phyloP scores from a whole-genome alignment of 2,113 vertebrate species.

The Myotis yumanensis region DNA sequence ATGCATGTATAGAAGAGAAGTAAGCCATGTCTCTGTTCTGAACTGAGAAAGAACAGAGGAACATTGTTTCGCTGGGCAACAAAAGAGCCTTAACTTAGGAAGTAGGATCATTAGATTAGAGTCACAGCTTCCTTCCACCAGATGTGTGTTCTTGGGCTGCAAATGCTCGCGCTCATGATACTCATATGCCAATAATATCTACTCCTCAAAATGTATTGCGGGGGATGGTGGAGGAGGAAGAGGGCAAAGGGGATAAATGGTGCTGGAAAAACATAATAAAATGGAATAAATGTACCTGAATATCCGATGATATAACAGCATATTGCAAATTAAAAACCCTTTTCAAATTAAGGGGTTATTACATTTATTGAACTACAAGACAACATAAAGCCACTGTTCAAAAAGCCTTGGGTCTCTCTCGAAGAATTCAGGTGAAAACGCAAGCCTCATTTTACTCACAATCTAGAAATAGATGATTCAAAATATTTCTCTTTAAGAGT shows the following conservation, averaged over 20 bases:
- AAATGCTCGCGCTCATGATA: not conserved
- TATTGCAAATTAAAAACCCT: not conserved
- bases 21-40: not conserved
- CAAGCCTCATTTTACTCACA: not conserved
- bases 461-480: not conserved
- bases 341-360: not conserved
- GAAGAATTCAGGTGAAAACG: not conserved
- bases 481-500: not conserved
- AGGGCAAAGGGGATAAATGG: too few relatives aligned
- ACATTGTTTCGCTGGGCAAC: not conserved
- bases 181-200: not conserved
- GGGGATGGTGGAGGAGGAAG: too few relatives aligned
- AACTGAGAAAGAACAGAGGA: not conserved
- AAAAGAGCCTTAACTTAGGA: not conserved
- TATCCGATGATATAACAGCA: not conserved
- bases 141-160: not conserved
- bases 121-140: not conserved
- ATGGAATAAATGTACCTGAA: not conserved
- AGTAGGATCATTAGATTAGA: not conserved
- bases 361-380: not conserved
- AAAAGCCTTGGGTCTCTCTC: not conserved
- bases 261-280: too few relatives aligned
- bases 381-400: not conserved
- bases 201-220: not conserved
- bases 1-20: not conserved